Conservation (phyloP, 2,113 vertebrate species). For the Solenodon paradoxus region DNA sequence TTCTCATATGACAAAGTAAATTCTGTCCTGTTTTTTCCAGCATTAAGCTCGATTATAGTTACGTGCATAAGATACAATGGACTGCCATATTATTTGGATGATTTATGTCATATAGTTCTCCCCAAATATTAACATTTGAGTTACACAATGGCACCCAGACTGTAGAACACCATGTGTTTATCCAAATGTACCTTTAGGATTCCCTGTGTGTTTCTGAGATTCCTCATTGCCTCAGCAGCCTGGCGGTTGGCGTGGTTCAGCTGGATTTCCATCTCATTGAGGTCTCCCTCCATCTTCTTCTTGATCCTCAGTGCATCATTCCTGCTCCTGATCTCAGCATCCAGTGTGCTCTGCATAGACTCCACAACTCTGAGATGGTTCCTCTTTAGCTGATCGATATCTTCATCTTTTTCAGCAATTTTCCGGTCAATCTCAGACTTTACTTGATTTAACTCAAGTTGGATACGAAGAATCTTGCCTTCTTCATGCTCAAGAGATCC, state of each 20-base stretch:
- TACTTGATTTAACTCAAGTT: constrained; percentile 84
- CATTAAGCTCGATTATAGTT: background rate
- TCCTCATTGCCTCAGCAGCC: constrained; percentile 84
- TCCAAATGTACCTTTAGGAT: constrained; percentile 79
- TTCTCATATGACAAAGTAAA: background rate
- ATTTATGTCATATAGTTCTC: background rate
- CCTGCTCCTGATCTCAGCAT: constrained; percentile 84
- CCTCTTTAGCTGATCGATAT: constrained; percentile 84
- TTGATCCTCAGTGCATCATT: constrained; percentile 87
- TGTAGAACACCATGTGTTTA: background rate
- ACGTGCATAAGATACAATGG: background rate
- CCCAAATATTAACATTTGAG: background rate
- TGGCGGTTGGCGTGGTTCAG: constrained; percentile 86
- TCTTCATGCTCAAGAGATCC: constrained; percentile 84
- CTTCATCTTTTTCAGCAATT: constrained; percentile 85
- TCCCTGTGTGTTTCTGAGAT: constrained; percentile 81
- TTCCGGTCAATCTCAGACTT: constrained; percentile 84
- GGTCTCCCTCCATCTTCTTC: constrained; percentile 87
- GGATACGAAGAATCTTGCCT: constrained; percentile 83
- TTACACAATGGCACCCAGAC: background rate
- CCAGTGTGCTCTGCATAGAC: constrained; percentile 84
- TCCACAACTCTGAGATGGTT: constrained; percentile 82
- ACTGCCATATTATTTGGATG: background rate
- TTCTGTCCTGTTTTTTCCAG: background rate
- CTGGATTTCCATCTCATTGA: constrained; percentile 87